Evolutionary conservation across 2,113 vertebrate genomes (phyloP).

Genomic region (Hylia prasina): DNA sequence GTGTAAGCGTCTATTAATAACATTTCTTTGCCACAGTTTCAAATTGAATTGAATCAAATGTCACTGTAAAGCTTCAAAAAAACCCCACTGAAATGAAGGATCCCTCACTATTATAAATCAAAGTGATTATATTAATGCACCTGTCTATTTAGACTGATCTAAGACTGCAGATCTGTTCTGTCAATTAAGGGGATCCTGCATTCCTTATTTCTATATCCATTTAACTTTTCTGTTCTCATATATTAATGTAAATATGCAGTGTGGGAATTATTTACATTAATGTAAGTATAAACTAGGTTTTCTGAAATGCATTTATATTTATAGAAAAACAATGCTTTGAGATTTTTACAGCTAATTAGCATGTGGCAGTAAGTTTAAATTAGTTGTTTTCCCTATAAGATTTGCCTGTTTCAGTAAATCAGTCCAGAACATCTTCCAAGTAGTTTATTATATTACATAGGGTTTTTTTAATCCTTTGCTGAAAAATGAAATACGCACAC

Average conservation of each 20-base stretch:
- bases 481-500: neutral
- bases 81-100: neutral
- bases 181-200: neutral
- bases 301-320: neutral
- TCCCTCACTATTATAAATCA: neutral
- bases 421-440: neutral
- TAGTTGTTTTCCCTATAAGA: neutral
- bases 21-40: neutral
- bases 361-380: neutral
- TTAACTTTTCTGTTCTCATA: neutral
- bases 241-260: neutral
- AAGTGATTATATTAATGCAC: neutral
- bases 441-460: neutral
- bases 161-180: neutral
- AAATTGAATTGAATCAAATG: neutral
- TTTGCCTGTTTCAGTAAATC: neutral
- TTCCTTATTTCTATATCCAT: neutral
- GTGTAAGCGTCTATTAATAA: neutral
- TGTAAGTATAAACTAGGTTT: neutral
- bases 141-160: neutral
- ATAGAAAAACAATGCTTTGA: neutral
- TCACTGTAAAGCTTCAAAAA: neutral
- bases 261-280: neutral
- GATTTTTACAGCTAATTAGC: neutral
- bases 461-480: neutral